A percentile compares a stretch with the other conserved stretches of the same genome.
phyloP scores from a whole-genome alignment of 2,888 invertebrate species.

The Apodemia zela region DNA sequence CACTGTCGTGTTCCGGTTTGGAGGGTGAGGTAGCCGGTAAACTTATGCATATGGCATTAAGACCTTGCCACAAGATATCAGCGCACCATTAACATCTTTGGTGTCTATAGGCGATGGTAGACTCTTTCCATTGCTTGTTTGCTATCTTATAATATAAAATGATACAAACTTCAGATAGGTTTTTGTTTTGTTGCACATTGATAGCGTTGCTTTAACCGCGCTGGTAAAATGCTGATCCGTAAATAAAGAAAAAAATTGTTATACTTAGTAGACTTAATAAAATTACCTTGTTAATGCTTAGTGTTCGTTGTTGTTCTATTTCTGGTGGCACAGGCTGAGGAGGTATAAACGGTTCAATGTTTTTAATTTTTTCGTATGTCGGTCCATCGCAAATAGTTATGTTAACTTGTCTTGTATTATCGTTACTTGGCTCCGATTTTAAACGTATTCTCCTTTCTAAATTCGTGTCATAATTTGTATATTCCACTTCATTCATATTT shows the following conservation, averaged over 20 bases:
- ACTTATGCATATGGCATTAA: no score
- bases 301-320: slow-evolving; percentile 89
- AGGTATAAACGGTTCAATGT: slow-evolving; percentile 73
- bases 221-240: no score
- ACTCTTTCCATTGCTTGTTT: no score
- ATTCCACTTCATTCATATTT: slow-evolving; percentile 19
- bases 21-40: no score
- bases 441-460: slow-evolving; percentile 21
- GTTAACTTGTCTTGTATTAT: slow-evolving; percentile 58
- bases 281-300: slow-evolving; percentile 89
- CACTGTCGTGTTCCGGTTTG: no score
- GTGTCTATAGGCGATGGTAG: no score
- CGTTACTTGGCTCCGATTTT: slow-evolving; percentile 47
- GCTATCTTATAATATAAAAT: no score
- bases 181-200: background rate
- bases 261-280: background rate
- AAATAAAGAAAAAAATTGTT: no score
- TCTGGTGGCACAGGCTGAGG: slow-evolving; percentile 89
- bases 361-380: slow-evolving; percentile 52
- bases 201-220: background rate
- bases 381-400: slow-evolving; percentile 64
- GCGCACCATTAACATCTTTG: no score
- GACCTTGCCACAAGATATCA: no score
- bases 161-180: no score
- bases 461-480: slow-evolving; percentile 13